Base-by-base conservation (phyloP, 2,113 vertebrate species). In the Gavialis gangeticus region DNA sequence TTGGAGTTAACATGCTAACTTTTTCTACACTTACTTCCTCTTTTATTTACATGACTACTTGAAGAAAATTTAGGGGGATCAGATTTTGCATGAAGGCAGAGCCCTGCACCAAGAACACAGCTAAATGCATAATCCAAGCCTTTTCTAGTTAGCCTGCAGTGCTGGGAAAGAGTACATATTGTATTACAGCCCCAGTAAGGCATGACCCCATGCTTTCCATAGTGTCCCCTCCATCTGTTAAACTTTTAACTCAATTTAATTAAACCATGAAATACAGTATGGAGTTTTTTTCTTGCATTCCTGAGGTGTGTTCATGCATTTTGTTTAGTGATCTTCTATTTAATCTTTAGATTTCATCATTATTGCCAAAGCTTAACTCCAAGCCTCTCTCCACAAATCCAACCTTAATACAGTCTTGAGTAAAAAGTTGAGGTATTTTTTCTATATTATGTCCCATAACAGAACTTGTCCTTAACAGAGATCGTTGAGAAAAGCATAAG, bases 331-430 rank as follows among this genome's bases (percentile, higher is more conserved):
- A 10, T 69, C n/a, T 62, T 71, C 12, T 21, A 66, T n/a, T 66
- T 78, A 82, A 54, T 9, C 16, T 63, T 30, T 24, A 9, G 1
- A 12, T 27, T 27, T 54, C 59, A n/a, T 19, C 63, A 11, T 85
- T 46, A 13, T 12, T 62, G 14, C 25, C 3, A 21, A 85, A 54
- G 15, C 59, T 75, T 79, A 78, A 78, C 66, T 1, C 2, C 4
- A 79, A 34, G 12, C 13, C 79, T 79, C 82, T 64, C 63, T 82
- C 91, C 77, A 82, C 6, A 83, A 92, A 80, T 67, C 22, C 55
- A 82, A 16, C 10, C 27, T 28, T 64, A 64, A 54, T 2, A 55
- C 22, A 87, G 10, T 73, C 54, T 84, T 27, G 4, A 22, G 64
- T 19, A 27, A 46, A 84, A 75, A 30, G 16, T 82, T 30, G 12